Evolutionary conservation across 2,888 invertebrate species (phyloP), one percentile per base, ranked within the genome.

Genomic region (Candidula unifasciata): DNA sequence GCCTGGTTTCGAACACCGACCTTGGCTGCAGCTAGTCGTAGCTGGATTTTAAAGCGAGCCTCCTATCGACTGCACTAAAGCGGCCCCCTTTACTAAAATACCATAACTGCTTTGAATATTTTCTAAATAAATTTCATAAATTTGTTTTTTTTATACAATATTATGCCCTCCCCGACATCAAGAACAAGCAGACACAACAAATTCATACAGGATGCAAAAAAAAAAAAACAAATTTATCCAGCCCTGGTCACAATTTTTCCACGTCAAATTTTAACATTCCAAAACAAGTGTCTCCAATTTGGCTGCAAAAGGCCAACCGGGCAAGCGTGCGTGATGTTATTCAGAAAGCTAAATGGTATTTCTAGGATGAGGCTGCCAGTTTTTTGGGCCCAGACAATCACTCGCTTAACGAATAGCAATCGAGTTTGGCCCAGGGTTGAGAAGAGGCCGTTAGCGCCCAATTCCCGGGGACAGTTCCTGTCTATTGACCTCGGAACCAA

Each of bases 271-370:
- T 52, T 73, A 73, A 44, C 44, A 52, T 73, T 73, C 69, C 5
- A 27, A 73, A 73, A 73, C 52, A 73, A 73, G 44, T 73, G 73
- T n/a, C n/a, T 73, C 52, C 73, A 73, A 44, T 73, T 73, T 73
- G 73, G 73, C 44, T 52, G 44, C n/a, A 73, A n/a, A 73, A n/a
- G 44, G 73, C 73, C 73, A 73, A 73, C 73, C 73, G n/a, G 73
- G 73, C 73, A 52, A 44, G 44, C 73, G 44, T 73, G 52, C 73
- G 73, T 73, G 73, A 73, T 52, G 73, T 73, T n/a, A 44, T 24
- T 44, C n/a, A 10, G 44, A 44, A 73, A 44, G 44, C 73, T 44
- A 73, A 44, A 44, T 73, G 73, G 44, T 27, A 73, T 73, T 73
- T 52, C 73, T 37, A 44, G 73, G 44, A n/a, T 27, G 18, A 44